Percentiles rank a stretch among this genome's conserved stretches.
These are phyloP conservation scores for Phasianus colchicus DNA, from an alignment of 2,113 vertebrate species.

Conservation along the genomic window DNA sequence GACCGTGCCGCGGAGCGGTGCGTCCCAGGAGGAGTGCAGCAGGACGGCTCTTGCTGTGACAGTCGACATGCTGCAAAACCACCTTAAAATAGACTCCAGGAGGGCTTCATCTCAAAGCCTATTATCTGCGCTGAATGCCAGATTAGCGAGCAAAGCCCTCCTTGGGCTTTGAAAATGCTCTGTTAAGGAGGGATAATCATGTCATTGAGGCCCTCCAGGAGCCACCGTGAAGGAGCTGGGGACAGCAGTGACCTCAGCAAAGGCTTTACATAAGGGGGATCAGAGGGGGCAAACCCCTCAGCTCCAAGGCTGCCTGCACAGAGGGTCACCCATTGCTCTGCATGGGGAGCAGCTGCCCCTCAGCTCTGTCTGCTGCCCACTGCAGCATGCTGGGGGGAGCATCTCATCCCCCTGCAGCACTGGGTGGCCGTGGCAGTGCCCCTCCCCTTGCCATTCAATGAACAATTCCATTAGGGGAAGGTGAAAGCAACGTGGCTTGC, in stretches of 20 bases:
- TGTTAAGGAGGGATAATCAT: conserved; percentile 68
- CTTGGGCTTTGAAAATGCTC: conserved; percentile 44
- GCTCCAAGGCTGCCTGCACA: not conserved
- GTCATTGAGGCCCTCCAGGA: conserved; percentile 42
- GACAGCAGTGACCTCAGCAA: conserved; percentile 55
- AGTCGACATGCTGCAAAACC: conserved; percentile 10
- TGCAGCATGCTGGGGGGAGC: not conserved
- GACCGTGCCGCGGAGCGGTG: accelerated
- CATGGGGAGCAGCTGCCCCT: not conserved
- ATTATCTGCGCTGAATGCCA: conserved; percentile 62
- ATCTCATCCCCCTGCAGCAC: not conserved
- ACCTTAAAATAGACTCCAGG: conserved; percentile 62
- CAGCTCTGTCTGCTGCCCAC: not conserved
- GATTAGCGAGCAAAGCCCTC: conserved; percentile 65
- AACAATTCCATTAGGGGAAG: not conserved
- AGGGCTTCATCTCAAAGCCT: conserved; percentile 51
- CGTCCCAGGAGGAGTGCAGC: accelerated
- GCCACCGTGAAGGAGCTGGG: conserved; percentile 11
- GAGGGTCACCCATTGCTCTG: not conserved
- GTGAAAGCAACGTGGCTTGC: not conserved
- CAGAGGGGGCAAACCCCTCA: not conserved
- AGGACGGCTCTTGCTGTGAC: not conserved
- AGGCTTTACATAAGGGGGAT: conserved; percentile 36
- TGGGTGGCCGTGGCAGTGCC: conserved; percentile 6
- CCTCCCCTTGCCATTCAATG: not conserved